Base-by-base conservation (phyloP, 2,113 vertebrate species). In the Glaucomys volans region DNA sequence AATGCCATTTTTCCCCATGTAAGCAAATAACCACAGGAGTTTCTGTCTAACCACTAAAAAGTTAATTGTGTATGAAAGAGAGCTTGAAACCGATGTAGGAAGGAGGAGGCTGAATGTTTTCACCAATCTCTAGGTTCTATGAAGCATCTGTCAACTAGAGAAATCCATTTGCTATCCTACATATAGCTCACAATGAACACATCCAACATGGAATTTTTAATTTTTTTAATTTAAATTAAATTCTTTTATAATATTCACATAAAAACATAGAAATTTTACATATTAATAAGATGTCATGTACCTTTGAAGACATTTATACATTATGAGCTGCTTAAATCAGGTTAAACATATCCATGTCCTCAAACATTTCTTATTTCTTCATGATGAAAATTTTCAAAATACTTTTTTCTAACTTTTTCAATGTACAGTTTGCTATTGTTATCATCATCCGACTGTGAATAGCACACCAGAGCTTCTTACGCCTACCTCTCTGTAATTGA, bases 11-110 rank as follows among this genome's bases (percentile, higher is more conserved):
- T 8, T 8, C 1, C 18, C 12, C 3, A 35, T 10, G 2, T 52
- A 22, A 59, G 26, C 50, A 24, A 57, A 47, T 35, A 83, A 64
- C 1, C 81, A 62, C 24, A 44, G 52, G 26, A 83, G 16, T 35
- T 87, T 37, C 4, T 40, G 28, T 47, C 28, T 90, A 82, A 90
- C 47, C 4, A 79, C 20, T 62, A 12, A 40, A 18, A 86, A 71
- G 4, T 91, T 79, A 93, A 91, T 32, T 93, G 8, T 40, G 85
- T 32, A 71, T 76, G 50, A 35, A 88, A 83, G 17, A 96, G 6
- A 42, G 3, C 18, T 74, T 71, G 52, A 42, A 88, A 79, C 4
- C 57, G 30, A 76, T 87, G n/a, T 42, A 47, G 28, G 37, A 44
- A 13, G 1, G 80, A 52, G 20, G 9, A 69, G 37, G 14, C 1